Conservation (phyloP, 2,113 vertebrate species). For the Poeciliopsis occidentalis region DNA sequence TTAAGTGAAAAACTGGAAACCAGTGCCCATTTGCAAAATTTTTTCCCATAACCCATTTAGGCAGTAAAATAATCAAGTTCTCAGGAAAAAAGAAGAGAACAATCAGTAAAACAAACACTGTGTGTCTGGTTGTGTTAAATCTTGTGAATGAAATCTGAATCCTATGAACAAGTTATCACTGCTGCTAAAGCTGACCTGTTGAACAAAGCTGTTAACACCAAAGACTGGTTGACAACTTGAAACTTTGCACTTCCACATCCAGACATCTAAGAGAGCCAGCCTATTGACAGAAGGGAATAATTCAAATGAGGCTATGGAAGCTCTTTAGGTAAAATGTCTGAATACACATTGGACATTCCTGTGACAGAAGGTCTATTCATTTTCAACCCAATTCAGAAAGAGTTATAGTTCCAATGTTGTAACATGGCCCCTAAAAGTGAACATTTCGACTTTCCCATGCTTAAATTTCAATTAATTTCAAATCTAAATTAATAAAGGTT, state of each 20-base stretch:
- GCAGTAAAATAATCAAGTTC: constrained; percentile 56
- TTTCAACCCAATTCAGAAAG: too few species aligned
- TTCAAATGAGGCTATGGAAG: constrained; percentile 1
- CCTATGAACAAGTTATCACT: constrained; percentile 12
- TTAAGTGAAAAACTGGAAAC: constrained; percentile 47
- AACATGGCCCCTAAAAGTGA: too few species aligned
- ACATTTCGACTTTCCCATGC: too few species aligned
- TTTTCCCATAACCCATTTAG: constrained; percentile 54
- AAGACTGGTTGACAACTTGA: constrained; percentile 46
- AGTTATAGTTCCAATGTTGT: too few species aligned
- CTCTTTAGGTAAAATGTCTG: constrained; percentile 6
- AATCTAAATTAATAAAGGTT: too few species aligned
- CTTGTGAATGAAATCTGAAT: constrained; percentile 38
- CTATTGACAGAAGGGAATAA: constrained; percentile 24
- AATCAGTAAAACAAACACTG: constrained; percentile 35
- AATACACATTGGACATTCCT: constrained; percentile 9
- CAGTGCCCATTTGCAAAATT: constrained; percentile 39
- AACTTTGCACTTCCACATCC: constrained; percentile 21
- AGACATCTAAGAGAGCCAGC: constrained; percentile 26
- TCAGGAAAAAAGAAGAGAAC: constrained; percentile 43
- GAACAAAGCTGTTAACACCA: constrained; percentile 59
- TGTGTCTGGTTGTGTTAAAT: constrained; percentile 26
- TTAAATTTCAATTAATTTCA: background rate
- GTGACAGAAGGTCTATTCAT: background rate
- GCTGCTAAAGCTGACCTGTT: constrained; percentile 40